Percentiles rank a stretch among this genome's conserved stretches.
phyloP scores from a whole-genome alignment of 2,113 vertebrate species.

The Polypterus bichir region DNA sequence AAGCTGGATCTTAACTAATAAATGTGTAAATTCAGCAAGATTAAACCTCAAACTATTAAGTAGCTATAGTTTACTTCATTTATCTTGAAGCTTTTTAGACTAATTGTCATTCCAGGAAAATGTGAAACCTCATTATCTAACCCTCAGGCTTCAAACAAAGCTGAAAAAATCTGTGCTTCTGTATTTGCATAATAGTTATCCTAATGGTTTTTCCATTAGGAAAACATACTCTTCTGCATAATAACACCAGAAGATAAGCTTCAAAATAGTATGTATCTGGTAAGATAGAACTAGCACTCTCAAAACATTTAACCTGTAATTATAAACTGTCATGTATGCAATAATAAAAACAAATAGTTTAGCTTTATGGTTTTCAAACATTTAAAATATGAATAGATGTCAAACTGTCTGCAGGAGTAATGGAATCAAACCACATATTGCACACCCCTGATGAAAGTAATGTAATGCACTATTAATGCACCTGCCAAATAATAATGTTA shows the following conservation, averaged over 20 bases:
- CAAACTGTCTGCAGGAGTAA: no score
- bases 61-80: conserved; percentile 10
- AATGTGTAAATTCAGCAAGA: not conserved
- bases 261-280: conserved; percentile 33
- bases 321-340: conserved; percentile 22
- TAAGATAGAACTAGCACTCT: conserved; percentile 20
- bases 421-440: no score
- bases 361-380: no score
- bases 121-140: conserved; percentile 42
- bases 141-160: conserved; percentile 39
- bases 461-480: no score
- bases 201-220: conserved; percentile 57
- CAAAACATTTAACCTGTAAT: conserved; percentile 20
- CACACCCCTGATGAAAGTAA: no score
- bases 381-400: no score
- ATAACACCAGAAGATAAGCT: conserved; percentile 36
- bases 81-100: conserved; percentile 24
- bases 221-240: conserved; percentile 45
- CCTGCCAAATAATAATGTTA: no score
- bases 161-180: conserved; percentile 34
- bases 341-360: conserved; percentile 5
- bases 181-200: conserved; percentile 53
- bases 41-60: conserved; percentile 12
- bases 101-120: conserved; percentile 44
- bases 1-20: no score